These are phyloP conservation scores for Montipora efflorescens DNA, from an alignment of 64 coral and sea anemone species.

Conservation along the genomic window DNA sequence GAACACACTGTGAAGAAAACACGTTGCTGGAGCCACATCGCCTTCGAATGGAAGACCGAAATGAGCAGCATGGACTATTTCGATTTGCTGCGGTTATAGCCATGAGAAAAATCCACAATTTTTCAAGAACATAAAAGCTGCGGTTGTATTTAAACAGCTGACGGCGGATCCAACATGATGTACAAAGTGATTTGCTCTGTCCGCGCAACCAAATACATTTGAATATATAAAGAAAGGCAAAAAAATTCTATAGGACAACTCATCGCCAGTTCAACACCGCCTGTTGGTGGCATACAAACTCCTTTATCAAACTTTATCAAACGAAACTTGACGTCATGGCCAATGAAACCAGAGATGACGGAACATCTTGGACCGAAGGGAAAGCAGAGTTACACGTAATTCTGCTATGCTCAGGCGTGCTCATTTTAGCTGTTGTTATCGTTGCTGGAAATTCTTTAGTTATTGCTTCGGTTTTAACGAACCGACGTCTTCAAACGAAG, in stretches of 20 bases:
- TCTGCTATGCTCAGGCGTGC: constrained; percentile 49
- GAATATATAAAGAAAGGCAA: neutral
- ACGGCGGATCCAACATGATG: neutral
- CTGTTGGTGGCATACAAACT: neutral
- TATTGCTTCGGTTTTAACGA: constrained; percentile 76
- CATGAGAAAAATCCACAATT: neutral
- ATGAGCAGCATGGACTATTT: neutral
- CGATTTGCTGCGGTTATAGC: neutral
- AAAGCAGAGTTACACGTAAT: constrained; percentile 59
- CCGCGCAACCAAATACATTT: neutral
- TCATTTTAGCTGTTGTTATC: constrained; percentile 62
- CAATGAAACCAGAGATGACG: neutral
- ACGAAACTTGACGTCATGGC: neutral
- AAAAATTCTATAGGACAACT: neutral
- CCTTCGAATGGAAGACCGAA: neutral
- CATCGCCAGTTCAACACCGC: neutral
- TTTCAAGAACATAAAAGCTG: constrained; percentile 5
- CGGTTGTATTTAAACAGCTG: constrained; percentile 38
- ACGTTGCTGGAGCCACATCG: too few relatives aligned
- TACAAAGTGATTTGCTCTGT: neutral
- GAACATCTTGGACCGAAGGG: neutral
- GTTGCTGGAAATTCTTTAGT: constrained; percentile 89
- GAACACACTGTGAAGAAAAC: neutral
- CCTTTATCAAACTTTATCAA: neutral
- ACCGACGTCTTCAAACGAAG: constrained; percentile 86